Evolutionary conservation across 2,888 invertebrate species (phyloP).

Genomic region (Hololepta plana): DNA sequence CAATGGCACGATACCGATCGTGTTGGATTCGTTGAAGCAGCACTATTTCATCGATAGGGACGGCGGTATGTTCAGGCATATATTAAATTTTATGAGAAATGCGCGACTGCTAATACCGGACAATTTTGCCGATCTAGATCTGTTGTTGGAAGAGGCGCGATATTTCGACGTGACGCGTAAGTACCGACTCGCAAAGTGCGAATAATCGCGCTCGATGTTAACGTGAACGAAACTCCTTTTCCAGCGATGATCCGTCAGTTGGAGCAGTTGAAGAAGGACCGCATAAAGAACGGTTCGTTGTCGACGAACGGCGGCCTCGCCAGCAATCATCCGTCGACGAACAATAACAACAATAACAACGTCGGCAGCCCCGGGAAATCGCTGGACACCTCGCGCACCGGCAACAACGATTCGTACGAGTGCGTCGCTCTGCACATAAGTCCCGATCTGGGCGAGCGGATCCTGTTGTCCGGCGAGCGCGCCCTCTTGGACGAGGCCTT

Average conservation of each 20-base stretch:
- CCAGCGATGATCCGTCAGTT: constrained; percentile 55
- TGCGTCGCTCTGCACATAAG: constrained; percentile 66
- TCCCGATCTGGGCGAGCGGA: constrained; percentile 62
- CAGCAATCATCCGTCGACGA: constrained; percentile 10
- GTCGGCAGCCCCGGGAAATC: constrained; percentile 8
- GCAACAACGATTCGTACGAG: constrained; percentile 38
- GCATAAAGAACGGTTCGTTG: constrained; percentile 35
- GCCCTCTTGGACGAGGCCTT: constrained; percentile 56
- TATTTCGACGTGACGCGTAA: constrained; percentile 81
- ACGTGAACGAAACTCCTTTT: constrained; percentile 12
- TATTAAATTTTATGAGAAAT: constrained; percentile 90
- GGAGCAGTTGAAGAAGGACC: constrained; percentile 53
- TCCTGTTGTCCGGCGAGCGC: constrained; percentile 67
- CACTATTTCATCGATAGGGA: constrained; percentile 99
- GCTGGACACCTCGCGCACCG: constrained; percentile 13
- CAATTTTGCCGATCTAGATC: constrained; percentile 71
- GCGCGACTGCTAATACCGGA: constrained; percentile 73
- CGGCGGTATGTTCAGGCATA: constrained; percentile 93
- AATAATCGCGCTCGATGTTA: background rate
- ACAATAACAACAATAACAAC: constrained; percentile 1
- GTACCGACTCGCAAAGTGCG: constrained; percentile 21
- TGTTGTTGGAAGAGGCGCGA: constrained; percentile 76
- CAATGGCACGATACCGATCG: constrained; percentile 89
- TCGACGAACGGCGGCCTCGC: constrained; percentile 11
- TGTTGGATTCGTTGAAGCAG: constrained; percentile 88